Percentiles rank a stretch among this genome's conserved stretches.
Conservation (phyloP, 2,113 vertebrate species). For the Antennarius striatus region DNA sequence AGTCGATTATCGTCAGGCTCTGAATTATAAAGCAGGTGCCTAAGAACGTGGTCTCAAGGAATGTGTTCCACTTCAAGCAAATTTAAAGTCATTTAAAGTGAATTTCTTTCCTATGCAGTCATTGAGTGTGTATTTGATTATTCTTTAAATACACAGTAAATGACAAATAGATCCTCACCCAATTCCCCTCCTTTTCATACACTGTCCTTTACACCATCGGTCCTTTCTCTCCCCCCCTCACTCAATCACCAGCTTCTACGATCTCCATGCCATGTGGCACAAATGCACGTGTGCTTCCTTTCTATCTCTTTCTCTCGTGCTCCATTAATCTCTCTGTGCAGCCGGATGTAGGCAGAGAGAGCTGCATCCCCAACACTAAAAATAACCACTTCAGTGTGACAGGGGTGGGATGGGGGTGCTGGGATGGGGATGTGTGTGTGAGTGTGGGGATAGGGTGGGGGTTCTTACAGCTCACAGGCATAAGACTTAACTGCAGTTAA, state of each 20-base stretch:
- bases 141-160: constrained; percentile 19
- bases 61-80: background rate
- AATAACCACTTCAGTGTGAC: constrained; percentile 79
- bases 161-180: constrained; percentile 40
- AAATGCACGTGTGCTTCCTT: constrained; percentile 70
- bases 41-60: constrained; percentile 5
- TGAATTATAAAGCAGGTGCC: constrained; percentile 31
- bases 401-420: constrained; percentile 49
- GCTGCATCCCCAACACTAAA: constrained; percentile 80
- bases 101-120: constrained; percentile 8
- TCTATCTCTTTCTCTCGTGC: constrained; percentile 73
- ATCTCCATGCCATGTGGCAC: constrained; percentile 72
- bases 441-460: constrained; percentile 1
- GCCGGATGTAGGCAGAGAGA: constrained; percentile 66
- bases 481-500: constrained; percentile 47
- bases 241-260: constrained; percentile 49
- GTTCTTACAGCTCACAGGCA: constrained; percentile 51
- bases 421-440: constrained; percentile 15
- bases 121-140: background rate
- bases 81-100: no score
- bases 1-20: constrained; percentile 15
- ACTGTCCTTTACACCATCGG: constrained; percentile 22
- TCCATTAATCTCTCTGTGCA: constrained; percentile 80
- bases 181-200: constrained; percentile 22
- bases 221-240: constrained; percentile 36